Conservation (phyloP, 2,888 invertebrate species). For the Epirrhoe tristata region DNA sequence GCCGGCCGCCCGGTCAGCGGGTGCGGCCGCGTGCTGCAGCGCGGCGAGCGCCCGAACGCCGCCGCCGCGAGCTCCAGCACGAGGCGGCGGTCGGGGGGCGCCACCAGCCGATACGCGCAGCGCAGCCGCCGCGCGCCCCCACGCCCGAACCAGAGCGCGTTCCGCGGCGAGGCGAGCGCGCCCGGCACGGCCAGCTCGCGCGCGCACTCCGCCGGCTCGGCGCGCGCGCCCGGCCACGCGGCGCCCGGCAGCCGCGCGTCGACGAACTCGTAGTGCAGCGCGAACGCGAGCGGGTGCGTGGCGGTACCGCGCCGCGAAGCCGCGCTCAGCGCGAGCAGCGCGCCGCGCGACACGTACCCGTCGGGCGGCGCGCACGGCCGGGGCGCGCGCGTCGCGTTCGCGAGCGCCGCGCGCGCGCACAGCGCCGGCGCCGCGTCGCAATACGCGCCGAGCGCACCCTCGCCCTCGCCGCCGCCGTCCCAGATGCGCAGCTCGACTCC, state of each 20-base stretch:
- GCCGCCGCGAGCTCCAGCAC: conserved; percentile 89
- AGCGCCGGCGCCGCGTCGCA: conserved; percentile 91
- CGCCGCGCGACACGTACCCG: conserved; percentile 88
- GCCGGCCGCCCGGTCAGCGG: conserved; percentile 88
- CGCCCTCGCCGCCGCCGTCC: conserved; percentile 88
- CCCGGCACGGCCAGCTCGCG: conserved; percentile 71
- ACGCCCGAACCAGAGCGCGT: conserved; percentile 93
- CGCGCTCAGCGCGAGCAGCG: conserved; percentile 69
- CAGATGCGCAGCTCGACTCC: conserved; percentile 90
- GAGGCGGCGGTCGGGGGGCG: conserved; percentile 86
- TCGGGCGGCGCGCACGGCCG: conserved; percentile 92
- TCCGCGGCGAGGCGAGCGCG: conserved; percentile 90
- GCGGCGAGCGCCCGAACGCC: conserved; percentile 86
- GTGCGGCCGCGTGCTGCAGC: conserved; percentile 89
- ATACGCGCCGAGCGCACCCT: conserved; percentile 87
- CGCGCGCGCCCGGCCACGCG: conserved; percentile 80
- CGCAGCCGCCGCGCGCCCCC: conserved; percentile 92
- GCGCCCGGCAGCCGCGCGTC: conserved; percentile 92
- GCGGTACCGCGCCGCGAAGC: conserved; percentile 90
- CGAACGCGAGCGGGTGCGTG: conserved; percentile 90
- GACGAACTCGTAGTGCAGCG: conserved; percentile 92
- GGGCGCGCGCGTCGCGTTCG: conserved; percentile 90
- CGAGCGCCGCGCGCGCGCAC: conserved; percentile 92
- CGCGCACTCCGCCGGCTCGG: conserved; percentile 67
- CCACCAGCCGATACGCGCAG: conserved; percentile 90